Conservation (phyloP, 2,797 vertebrate species). For the Peromyscus eremicus region DNA sequence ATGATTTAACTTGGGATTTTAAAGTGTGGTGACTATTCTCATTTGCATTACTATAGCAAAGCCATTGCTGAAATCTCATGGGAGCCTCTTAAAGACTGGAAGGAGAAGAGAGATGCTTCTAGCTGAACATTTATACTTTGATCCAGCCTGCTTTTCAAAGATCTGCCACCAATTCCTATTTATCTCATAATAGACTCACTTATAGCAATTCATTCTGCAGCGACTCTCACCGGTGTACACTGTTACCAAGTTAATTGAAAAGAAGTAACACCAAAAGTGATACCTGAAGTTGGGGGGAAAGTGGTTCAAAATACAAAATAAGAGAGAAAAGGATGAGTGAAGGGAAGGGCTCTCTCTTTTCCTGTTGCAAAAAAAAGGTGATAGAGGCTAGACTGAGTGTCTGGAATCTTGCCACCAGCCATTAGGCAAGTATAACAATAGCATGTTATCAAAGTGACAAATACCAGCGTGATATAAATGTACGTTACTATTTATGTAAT, state of each 20-base stretch:
- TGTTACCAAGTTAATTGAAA: constrained; percentile 43
- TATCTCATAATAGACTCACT: neutral
- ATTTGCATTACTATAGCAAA: neutral
- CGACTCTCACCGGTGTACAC: neutral
- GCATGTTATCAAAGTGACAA: neutral
- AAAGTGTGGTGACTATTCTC: neutral
- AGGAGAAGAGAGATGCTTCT: neutral
- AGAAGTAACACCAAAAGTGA: neutral
- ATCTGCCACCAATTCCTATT: neutral
- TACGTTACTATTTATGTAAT: neutral
- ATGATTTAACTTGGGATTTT: neutral
- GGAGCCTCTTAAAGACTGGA: neutral
- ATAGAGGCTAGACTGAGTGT: neutral
- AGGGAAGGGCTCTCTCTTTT: neutral
- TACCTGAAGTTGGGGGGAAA: neutral
- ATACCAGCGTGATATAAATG: neutral
- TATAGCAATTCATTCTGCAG: neutral
- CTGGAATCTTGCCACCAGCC: neutral
- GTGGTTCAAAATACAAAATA: neutral
- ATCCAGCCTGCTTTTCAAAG: neutral
- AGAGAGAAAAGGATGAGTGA: neutral
- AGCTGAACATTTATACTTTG: neutral
- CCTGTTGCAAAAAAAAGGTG: neutral
- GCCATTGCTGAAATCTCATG: neutral
- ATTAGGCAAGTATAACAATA: neutral